A percentile compares a stretch with the other conserved stretches of the same genome.
phyloP scores from a whole-genome alignment of 1,140 invertebrate species.

The Drosophila bifasciata region DNA sequence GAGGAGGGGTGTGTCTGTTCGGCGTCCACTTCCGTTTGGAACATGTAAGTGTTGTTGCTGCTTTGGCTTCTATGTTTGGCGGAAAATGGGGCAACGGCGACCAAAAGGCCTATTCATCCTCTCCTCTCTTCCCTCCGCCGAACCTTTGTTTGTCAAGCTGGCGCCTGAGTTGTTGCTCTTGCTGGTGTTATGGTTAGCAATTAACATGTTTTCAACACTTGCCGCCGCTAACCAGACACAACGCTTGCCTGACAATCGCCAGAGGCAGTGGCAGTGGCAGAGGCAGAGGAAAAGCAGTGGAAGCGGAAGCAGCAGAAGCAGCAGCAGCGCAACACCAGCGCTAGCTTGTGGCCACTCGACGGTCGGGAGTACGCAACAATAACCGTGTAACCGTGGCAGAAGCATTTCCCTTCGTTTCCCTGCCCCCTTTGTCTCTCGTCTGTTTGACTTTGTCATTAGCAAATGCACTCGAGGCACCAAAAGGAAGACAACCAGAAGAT shows the following conservation, averaged over 20 bases:
- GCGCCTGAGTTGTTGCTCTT: conserved; percentile 38
- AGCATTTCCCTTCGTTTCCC: conserved; percentile 13
- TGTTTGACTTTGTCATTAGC: conserved; percentile 73
- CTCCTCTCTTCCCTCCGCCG: conserved; percentile 7
- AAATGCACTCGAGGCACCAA: conserved; percentile 56
- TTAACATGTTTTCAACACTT: conserved; percentile 81
- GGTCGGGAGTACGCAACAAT: conserved; percentile 44
- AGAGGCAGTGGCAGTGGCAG: conserved; percentile 17
- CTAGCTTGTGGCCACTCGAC: conserved; percentile 63
- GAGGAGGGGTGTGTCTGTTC: neutral
- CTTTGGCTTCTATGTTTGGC: conserved; percentile 33
- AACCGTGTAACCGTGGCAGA: conserved; percentile 47
- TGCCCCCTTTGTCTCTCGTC: conserved; percentile 31
- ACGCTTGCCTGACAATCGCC: conserved; percentile 60
- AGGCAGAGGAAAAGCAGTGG: conserved; percentile 18
- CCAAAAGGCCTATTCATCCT: conserved; percentile 36
- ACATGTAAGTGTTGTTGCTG: conserved; percentile 60
- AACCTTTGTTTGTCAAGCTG: conserved; percentile 33
- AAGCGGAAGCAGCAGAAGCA: too few relatives aligned
- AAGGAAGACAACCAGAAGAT: too few relatives aligned
- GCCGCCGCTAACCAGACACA: conserved; percentile 39
- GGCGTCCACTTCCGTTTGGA: conserved; percentile 57
- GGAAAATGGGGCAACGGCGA: conserved; percentile 30
- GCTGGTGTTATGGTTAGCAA: conserved; percentile 70
- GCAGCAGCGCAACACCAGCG: conserved; percentile 10